Evolutionary conservation across 2,888 invertebrate genomes (phyloP).

Genomic region (Ennomos erosarius): DNA sequence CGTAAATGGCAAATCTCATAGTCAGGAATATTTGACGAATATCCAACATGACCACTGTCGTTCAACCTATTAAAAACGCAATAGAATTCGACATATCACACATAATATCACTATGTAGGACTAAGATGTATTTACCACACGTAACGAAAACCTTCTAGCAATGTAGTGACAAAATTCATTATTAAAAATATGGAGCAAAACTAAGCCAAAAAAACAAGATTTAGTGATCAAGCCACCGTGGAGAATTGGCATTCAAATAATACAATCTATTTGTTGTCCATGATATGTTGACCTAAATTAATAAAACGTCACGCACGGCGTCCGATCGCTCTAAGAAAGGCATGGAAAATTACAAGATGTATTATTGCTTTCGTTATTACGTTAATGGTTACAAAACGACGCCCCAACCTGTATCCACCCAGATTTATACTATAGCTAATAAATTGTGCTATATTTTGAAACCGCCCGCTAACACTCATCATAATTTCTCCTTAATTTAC

Average conservation of each 20-base stretch:
- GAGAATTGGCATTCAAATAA: constrained; percentile 41
- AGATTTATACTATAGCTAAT: constrained; percentile 70
- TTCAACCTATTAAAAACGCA: too few species aligned
- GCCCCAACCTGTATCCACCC: constrained; percentile 50
- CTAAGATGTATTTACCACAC: constrained; percentile 19
- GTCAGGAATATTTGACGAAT: too few species aligned
- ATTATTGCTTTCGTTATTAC: constrained; percentile 63
- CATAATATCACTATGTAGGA: too few species aligned
- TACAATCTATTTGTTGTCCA: constrained; percentile 48
- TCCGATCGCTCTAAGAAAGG: constrained; percentile 50
- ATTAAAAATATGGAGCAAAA: constrained; percentile 70
- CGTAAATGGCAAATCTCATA: too few species aligned
- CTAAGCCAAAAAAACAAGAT: constrained; percentile 62
- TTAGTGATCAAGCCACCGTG: constrained; percentile 52
- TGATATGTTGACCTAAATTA: constrained; percentile 63
- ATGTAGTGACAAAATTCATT: constrained; percentile 34
- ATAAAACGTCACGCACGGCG: constrained; percentile 37
- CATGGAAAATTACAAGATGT: constrained; percentile 38
- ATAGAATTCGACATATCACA: too few species aligned
- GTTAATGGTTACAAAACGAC: constrained; percentile 56
- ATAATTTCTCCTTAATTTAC: constrained; percentile 65
- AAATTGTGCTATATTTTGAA: constrained; percentile 78
- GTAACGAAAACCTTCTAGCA: neutral
- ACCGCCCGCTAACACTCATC: constrained; percentile 62
- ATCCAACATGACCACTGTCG: too few species aligned